Conservation (phyloP, 2,797 vertebrate species). For the Botia kubotai region DNA sequence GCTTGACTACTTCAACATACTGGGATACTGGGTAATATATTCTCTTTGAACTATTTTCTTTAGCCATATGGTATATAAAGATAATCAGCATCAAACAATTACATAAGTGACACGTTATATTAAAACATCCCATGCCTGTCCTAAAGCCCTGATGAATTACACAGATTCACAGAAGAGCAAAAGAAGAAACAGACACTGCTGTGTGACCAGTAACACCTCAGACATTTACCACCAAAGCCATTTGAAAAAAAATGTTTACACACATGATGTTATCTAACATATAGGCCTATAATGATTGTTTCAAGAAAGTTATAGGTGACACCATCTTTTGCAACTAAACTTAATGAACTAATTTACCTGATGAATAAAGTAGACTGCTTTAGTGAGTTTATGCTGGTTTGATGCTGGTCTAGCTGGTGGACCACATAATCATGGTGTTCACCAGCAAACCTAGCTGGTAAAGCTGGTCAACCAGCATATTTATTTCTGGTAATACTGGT, state of each 20-base stretch:
- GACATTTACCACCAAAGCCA: background rate
- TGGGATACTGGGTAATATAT: too few species aligned
- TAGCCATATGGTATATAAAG: background rate
- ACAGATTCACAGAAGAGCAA: background rate
- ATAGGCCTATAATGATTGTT: background rate
- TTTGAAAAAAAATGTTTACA: constrained; percentile 9
- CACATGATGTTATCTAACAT: background rate
- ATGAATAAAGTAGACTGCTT: background rate
- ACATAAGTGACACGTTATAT: constrained; percentile 14
- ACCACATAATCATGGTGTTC: background rate
- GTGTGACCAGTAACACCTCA: background rate
- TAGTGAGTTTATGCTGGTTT: background rate
- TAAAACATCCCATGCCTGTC: background rate
- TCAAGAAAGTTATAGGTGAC: background rate
- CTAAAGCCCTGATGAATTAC: background rate
- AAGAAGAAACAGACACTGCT: background rate
- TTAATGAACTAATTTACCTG: background rate
- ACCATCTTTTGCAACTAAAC: background rate
- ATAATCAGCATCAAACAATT: constrained; percentile 4
- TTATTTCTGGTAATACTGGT: background rate
- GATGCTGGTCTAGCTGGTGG: background rate
- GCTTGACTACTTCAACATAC: too few species aligned
- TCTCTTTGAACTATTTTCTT: too few species aligned
- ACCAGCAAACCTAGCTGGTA: background rate
- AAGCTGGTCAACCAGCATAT: background rate